Evolutionary conservation across 2,113 vertebrate genomes (phyloP).

Genomic region (Dunckerocampus dactyliophorus): DNA sequence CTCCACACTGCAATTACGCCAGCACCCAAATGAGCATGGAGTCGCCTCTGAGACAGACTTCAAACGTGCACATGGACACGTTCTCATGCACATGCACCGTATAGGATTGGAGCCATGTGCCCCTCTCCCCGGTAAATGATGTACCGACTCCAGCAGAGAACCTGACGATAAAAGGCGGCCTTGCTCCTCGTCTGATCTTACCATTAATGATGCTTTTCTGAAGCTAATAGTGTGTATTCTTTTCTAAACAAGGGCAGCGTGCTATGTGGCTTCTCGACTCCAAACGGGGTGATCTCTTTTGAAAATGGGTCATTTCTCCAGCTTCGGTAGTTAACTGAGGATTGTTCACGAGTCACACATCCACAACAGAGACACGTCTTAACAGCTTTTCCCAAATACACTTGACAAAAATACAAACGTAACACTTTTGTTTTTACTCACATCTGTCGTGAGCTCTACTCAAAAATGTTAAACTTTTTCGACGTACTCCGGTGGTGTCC

Average conservation of each 20-base stretch:
- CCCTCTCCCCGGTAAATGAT: slow-evolving; percentile 68
- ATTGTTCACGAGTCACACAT: background rate
- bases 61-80: slow-evolving; percentile 72
- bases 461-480: too few species aligned
- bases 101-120: slow-evolving; percentile 70
- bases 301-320: slow-evolving; percentile 36
- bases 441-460: too few species aligned
- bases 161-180: slow-evolving; percentile 69
- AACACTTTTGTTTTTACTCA: too few species aligned
- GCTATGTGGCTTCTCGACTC: slow-evolving; percentile 63
- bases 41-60: slow-evolving; percentile 76
- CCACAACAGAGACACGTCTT: too few species aligned
- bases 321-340: slow-evolving; percentile 18
- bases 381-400: too few species aligned
- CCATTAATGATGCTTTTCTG: slow-evolving; percentile 71
- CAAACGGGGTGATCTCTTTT: slow-evolving; percentile 46
- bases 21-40: slow-evolving; percentile 82
- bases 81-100: slow-evolving; percentile 63
- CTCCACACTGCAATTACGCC: slow-evolving; percentile 93
- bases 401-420: too few species aligned
- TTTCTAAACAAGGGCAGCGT: slow-evolving; percentile 64
- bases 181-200: slow-evolving; percentile 69
- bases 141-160: slow-evolving; percentile 72
- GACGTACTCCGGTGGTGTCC: too few species aligned
- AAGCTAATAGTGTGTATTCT: slow-evolving; percentile 65